Base-by-base conservation (phyloP, 2,888 invertebrate genomes). In the Orthosia gracilis region DNA sequence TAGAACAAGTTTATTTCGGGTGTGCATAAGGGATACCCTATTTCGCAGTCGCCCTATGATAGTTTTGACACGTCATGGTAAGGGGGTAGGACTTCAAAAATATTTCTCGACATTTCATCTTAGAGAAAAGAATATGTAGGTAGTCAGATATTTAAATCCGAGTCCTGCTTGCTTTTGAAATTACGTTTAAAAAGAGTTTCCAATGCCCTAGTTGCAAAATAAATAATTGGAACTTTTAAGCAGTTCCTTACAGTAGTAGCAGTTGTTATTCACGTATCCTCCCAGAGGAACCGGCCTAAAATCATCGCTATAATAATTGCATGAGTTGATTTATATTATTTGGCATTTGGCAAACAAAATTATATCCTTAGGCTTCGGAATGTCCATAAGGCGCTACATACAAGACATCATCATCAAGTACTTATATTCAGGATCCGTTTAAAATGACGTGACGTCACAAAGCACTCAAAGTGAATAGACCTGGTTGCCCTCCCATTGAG, bases 401-500 rank as follows among this genome's bases (percentile, higher is more conserved):
- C 26, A 40, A 40, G 7, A 40, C 1, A 40, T 40, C 63, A 4
- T 11, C 18, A 9, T 9, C 7, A 4, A 5, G 17, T 21, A 64
- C 13, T n/a, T 31, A 18, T 31, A 31, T 31, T 12, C 4, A 67
- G 15, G 21, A 50, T 17, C 45, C 63, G 45, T 47, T 63, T 45
- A 2, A 7, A 0, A 23, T 17, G 26, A n/a, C 26, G 59, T 12
- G 31, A 31, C 21, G 49, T 40, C 45, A 13, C 59, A 54, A 52
- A 47, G 52, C 54, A 66, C 49, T 65, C 55, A 31, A 57, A 59
- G 21, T 26, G 55, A 81, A 64, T 81, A n/a, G 40, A 45, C 54
- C 64, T 55, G 40, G 58, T 31, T 73, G 70, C 69, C 67, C 68
- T 68, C 63, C 61, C 69, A 67, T 73, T 64, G 62, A 69, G 66